A percentile compares a stretch with the other conserved stretches of the same genome.
Evolutionary conservation across 1,140 invertebrate genomes (phyloP).

Genomic region (Euwallacea similis): DNA sequence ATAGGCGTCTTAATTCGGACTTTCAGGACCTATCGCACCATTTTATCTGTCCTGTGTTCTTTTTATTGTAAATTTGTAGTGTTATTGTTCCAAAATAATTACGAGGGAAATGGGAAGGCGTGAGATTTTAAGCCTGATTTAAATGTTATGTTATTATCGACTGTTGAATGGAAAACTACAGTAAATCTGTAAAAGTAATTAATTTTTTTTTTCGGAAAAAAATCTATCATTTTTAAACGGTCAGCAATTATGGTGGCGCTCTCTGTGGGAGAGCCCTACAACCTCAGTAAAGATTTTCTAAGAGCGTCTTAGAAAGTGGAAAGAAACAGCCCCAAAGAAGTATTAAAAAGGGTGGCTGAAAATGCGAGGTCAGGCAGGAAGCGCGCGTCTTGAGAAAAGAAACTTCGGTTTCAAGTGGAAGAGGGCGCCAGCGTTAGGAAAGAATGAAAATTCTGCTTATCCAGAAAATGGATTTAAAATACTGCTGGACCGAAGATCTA

Average conservation of each 20-base stretch:
- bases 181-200: background rate
- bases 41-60: conserved; percentile 25
- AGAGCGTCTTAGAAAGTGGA: conserved; percentile 30
- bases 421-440: background rate
- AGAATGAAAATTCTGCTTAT: too few species aligned
- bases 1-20: conserved; percentile 47
- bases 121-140: background rate
- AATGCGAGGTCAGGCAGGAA: conserved; percentile 35
- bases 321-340: conserved; percentile 41
- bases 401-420: conserved; percentile 11
- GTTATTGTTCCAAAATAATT: too few species aligned
- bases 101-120: background rate
- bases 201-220: background rate
- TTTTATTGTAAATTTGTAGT: too few species aligned
- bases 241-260: conserved; percentile 39
- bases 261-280: conserved; percentile 42
- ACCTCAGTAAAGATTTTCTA: conserved; percentile 43
- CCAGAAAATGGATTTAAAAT: too few species aligned
- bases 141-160: too few species aligned
- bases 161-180: too few species aligned
- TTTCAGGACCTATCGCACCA: conserved; percentile 30
- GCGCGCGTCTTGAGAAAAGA: conserved; percentile 22
- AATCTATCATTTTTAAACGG: background rate
- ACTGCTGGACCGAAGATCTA: too few species aligned
- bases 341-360: conserved; percentile 39